Evolutionary conservation across 2,113 vertebrate genomes (phyloP).

Genomic region (Chaenocephalus aceratus): DNA sequence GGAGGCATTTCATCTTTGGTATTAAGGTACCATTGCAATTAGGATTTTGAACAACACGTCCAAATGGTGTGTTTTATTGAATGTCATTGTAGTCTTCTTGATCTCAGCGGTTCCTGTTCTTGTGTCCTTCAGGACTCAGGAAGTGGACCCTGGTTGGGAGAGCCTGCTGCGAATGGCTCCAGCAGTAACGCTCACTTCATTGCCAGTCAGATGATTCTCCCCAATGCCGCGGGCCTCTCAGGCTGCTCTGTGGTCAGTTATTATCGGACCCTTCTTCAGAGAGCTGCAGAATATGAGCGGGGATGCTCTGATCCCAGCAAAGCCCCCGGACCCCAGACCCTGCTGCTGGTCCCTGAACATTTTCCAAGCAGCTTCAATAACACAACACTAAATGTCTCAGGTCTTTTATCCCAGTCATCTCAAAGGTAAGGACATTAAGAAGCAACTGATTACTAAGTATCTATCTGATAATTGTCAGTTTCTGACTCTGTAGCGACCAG

Average conservation of each 20-base stretch:
- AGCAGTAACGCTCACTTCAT: slow-evolving; percentile 50
- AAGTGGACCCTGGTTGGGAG: slow-evolving; percentile 35
- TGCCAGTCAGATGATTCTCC: slow-evolving; percentile 76
- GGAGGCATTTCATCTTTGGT: slow-evolving; percentile 77
- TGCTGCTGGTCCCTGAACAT: slow-evolving; percentile 19
- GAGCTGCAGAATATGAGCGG: slow-evolving; percentile 43
- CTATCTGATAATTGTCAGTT: too few species aligned
- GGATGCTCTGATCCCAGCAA: slow-evolving; percentile 21
- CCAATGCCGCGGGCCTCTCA: slow-evolving; percentile 21
- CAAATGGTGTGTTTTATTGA: not conserved
- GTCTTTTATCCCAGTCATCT: slow-evolving; percentile 28
- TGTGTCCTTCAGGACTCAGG: slow-evolving; percentile 57
- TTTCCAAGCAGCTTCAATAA: slow-evolving; percentile 51
- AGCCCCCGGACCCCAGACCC: slow-evolving; percentile 5
- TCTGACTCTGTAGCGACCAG: too few species aligned
- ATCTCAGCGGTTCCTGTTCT: not conserved
- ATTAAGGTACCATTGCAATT: slow-evolving; percentile 70
- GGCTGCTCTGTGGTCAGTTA: slow-evolving; percentile 74
- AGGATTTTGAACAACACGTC: not conserved
- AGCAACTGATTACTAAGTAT: too few species aligned
- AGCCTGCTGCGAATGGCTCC: not conserved
- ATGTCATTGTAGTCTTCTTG: not conserved
- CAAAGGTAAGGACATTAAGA: slow-evolving; percentile 53
- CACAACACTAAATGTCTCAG: slow-evolving; percentile 16
- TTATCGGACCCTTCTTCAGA: slow-evolving; percentile 64